Evolutionary conservation across 2,113 vertebrate genomes (phyloP).

Genomic region (Syngnathoides biaculeatus): DNA sequence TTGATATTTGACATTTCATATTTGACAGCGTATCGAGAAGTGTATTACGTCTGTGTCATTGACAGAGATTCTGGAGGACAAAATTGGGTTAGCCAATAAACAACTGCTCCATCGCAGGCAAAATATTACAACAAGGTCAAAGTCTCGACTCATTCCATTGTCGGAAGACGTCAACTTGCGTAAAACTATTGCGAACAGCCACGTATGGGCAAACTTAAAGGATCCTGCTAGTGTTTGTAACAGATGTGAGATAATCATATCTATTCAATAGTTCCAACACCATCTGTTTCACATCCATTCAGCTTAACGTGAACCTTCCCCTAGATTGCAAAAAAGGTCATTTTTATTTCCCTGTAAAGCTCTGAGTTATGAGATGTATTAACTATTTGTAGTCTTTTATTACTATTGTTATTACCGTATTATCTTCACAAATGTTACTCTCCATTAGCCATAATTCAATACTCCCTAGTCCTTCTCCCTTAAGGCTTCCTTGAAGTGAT

Average conservation of each 20-base stretch:
- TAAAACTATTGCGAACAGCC: neutral
- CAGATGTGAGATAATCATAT: conserved; percentile 2
- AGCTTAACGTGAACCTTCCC: neutral
- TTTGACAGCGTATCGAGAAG: too few species aligned
- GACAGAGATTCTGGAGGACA: too few species aligned
- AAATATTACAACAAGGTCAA: neutral
- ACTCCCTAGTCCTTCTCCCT: neutral
- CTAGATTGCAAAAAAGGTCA: neutral
- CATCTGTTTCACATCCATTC: conserved; percentile 4
- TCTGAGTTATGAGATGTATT: neutral
- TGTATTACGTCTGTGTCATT: too few species aligned
- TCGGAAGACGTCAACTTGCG: neutral
- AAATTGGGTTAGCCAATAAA: neutral
- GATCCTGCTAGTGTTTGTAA: neutral
- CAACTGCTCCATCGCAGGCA: neutral
- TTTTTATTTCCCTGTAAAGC: conserved; percentile 5
- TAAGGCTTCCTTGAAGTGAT: neutral
- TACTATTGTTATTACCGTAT: neutral
- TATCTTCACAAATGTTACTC: conserved; percentile 4
- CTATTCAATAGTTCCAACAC: neutral
- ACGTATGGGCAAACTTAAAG: neutral
- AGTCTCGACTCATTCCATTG: neutral
- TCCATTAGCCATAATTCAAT: neutral
- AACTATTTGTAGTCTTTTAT: conserved; percentile 6
- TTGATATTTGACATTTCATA: too few species aligned